phyloP scores from a whole-genome alignment of 2,888 invertebrate genomes.

The Oxyscelio sp. region DNA sequence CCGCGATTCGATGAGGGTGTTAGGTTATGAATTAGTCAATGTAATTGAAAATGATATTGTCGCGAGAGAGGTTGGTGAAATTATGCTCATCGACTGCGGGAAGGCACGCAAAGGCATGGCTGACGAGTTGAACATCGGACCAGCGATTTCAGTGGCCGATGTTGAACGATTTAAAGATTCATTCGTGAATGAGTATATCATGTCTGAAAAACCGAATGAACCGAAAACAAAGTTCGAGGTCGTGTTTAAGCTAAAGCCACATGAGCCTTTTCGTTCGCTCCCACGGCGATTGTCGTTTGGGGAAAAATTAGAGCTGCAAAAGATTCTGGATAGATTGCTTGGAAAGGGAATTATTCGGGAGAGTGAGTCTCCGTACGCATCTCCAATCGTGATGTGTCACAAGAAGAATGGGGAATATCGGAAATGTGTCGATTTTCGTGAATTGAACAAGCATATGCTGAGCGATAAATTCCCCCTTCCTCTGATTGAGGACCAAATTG shows the following conservation, averaged over 20 bases:
- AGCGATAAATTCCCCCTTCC: constrained; percentile 70
- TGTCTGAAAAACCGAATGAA: constrained; percentile 20
- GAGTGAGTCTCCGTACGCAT: constrained; percentile 21
- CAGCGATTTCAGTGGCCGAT: not conserved
- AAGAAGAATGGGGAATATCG: constrained; percentile 43
- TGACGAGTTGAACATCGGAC: constrained; percentile 16
- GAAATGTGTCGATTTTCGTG: constrained; percentile 34
- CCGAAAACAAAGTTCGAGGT: constrained; percentile 25
- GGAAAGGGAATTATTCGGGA: not conserved
- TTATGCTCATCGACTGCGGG: no score
- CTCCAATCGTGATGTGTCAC: constrained; percentile 27
- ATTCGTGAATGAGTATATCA: constrained; percentile 13
- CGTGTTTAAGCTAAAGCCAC: constrained; percentile 18
- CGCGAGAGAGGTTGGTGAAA: no score
- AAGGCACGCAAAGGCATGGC: no score
- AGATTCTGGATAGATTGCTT: no score
- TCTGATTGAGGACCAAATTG: constrained; percentile 70
- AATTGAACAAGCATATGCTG: constrained; percentile 18
- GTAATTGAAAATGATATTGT: not conserved
- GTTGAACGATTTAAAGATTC: constrained; percentile 18
- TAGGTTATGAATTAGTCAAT: not conserved
- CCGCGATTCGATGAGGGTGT: no score
- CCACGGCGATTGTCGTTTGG: constrained; percentile 45
- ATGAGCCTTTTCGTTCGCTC: constrained; percentile 34
- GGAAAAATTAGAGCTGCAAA: constrained; percentile 32